Conservation (phyloP, 2,113 vertebrate species). For the Chamaetylas fuelleborni region DNA sequence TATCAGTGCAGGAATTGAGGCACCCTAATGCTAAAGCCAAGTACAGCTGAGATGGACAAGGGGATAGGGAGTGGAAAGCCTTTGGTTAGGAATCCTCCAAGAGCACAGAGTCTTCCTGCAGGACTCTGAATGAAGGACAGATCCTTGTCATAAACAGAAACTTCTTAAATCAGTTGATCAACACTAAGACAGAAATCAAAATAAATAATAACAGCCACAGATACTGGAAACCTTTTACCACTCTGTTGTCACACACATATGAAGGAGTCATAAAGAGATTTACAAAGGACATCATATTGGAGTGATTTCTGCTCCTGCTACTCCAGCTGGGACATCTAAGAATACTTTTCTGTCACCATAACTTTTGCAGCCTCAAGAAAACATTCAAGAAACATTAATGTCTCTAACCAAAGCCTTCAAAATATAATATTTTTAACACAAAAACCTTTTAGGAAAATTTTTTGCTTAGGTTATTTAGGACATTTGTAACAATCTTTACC, state of each 20-base stretch:
- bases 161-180: background rate
- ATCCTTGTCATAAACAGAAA: background rate
- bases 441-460: background rate
- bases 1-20: background rate
- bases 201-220: background rate
- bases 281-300: background rate
- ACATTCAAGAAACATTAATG: background rate
- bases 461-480: background rate
- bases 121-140: background rate
- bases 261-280: background rate
- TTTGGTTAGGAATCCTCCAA: background rate
- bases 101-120: background rate
- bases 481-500: background rate
- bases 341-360: background rate
- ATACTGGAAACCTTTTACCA: background rate
- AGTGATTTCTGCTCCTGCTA: background rate
- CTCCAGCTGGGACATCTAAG: background rate
- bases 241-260: background rate
- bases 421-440: background rate
- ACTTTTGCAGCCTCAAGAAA: background rate
- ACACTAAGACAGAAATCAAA: background rate
- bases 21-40: background rate
- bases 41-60: background rate
- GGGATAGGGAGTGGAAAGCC: background rate
- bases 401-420: background rate